Base-by-base conservation (phyloP, 1,140 invertebrate genomes). In the Atta texana region DNA sequence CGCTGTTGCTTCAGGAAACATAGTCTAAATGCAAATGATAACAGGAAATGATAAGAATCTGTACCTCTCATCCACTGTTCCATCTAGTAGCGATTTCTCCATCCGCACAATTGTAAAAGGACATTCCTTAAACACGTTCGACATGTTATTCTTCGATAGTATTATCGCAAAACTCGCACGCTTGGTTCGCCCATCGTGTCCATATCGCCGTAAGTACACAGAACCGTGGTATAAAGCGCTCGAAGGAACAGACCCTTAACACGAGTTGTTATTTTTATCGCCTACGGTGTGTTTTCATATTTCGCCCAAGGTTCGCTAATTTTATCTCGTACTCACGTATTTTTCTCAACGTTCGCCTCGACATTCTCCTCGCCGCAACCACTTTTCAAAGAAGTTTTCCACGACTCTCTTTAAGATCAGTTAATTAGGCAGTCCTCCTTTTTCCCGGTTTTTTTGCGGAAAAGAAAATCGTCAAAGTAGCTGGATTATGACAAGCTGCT, bases 281-380 rank as follows among this genome's bases (percentile, higher is more conserved):
- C 61, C 68, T 81, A 69, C 68, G 81, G 63, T 86, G 81, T 85
- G 87, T 88, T 88, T 84, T 82, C 87, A 78, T 85, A 85, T 90
- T 87, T 89, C 69, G 78, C 75, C 76, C 86, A 87, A 88, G 91
- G 88, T 80, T 82, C 44, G 66, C 86, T 92, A 92, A 92, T 92
- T 92, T 91, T 87, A 92, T 89, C 86, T 91, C 61, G 59, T 66
- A 74, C 80, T 78, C 55, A 78, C 68, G 61, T 55, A 55, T 78
- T 84, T 85, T 66, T 24, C 61, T 18, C 57, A 21, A 59, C 66
- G 24, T 16, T 57, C 44, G 4, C 61, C 28, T 34, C 12, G 61
- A 64, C 28, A 0, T 34, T n/a, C 57, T 3, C 28, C 49, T 21
- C n/a, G 28, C 6, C 10, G 39, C 21, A 34, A 16, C 34, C 21